Conservation (phyloP, 2,113 vertebrate species). For the Chaenogobius annularis region DNA sequence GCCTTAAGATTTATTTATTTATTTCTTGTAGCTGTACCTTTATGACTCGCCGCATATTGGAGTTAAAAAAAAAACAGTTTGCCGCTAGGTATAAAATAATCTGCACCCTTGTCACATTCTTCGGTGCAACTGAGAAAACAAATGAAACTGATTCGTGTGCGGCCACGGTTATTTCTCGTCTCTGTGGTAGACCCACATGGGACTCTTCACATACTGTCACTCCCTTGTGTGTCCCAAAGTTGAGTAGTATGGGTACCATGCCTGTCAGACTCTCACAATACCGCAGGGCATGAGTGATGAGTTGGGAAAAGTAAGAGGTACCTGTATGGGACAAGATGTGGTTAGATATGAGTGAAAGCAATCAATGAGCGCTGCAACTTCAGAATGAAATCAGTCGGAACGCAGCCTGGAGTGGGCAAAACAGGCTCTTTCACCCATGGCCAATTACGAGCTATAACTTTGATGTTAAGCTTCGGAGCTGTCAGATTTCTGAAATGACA, state of each 20-base stretch:
- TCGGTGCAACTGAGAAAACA: constrained; percentile 35
- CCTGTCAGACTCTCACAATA: not conserved
- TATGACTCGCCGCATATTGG: not conserved
- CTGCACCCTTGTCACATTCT: constrained; percentile 14
- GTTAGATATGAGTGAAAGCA: constrained; percentile 29
- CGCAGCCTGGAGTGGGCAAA: constrained; percentile 11
- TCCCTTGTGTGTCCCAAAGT: constrained; percentile 33
- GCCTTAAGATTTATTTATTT: too few relatives aligned
- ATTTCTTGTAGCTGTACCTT: not conserved
- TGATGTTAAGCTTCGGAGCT: constrained; percentile 43
- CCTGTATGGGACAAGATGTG: constrained; percentile 20
- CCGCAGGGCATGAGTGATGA: constrained; percentile 16
- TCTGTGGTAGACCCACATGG: constrained; percentile 30
- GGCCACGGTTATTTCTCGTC: constrained; percentile 34
- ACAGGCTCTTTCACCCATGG: constrained; percentile 19
- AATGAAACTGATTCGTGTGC: constrained; percentile 40
- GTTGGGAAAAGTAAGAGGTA: constrained; percentile 6
- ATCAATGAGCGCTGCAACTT: constrained; percentile 21
- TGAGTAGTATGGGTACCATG: not conserved
- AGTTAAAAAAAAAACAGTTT: constrained; percentile 39
- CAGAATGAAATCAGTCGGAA: constrained; percentile 1
- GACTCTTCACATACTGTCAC: constrained; percentile 52
- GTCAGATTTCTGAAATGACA: constrained; percentile 42
- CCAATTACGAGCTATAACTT: constrained; percentile 42
- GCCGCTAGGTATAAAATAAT: constrained; percentile 29